phyloP scores from a whole-genome alignment of 2,888 invertebrate genomes.

The Hypsopygia costalis region DNA sequence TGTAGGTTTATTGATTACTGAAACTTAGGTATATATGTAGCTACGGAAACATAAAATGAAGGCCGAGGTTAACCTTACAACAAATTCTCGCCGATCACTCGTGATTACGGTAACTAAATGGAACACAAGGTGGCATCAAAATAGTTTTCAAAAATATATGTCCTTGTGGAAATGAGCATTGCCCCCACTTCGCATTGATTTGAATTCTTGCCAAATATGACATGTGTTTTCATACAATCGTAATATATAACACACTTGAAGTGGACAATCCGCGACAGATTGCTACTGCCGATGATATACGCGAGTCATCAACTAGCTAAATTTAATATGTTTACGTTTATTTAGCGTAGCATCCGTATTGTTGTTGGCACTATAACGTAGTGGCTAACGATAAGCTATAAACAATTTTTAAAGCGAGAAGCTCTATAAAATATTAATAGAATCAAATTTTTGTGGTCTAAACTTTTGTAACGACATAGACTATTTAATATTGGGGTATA shows the following conservation, averaged over 20 bases:
- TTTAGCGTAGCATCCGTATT: conserved; percentile 28
- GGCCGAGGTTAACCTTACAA: conserved; percentile 9
- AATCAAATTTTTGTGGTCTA: too few species aligned
- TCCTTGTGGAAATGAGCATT: conserved; percentile 19
- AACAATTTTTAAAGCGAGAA: not conserved
- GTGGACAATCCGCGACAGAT: conserved; percentile 8
- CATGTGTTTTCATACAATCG: conserved; percentile 42
- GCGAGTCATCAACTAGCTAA: conserved; percentile 26
- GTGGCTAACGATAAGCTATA: too few species aligned
- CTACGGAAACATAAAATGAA: too few species aligned
- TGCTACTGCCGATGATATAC: conserved; percentile 2
- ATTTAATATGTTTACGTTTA: conserved; percentile 45
- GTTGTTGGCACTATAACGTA: conserved; percentile 27
- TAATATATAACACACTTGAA: conserved; percentile 15
- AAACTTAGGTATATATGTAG: too few species aligned
- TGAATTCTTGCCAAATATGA: conserved; percentile 58
- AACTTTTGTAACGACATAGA: too few species aligned
- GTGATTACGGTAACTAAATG: not conserved
- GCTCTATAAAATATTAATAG: too few species aligned
- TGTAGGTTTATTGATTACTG: too few species aligned
- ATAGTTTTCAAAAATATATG: conserved; percentile 17
- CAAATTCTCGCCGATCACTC: not conserved
- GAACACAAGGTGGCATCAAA: conserved; percentile 7
- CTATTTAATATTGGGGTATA: too few species aligned
- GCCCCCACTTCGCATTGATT: conserved; percentile 37